Conservation (phyloP, 2,113 vertebrate genomes). For the Columba livia region DNA sequence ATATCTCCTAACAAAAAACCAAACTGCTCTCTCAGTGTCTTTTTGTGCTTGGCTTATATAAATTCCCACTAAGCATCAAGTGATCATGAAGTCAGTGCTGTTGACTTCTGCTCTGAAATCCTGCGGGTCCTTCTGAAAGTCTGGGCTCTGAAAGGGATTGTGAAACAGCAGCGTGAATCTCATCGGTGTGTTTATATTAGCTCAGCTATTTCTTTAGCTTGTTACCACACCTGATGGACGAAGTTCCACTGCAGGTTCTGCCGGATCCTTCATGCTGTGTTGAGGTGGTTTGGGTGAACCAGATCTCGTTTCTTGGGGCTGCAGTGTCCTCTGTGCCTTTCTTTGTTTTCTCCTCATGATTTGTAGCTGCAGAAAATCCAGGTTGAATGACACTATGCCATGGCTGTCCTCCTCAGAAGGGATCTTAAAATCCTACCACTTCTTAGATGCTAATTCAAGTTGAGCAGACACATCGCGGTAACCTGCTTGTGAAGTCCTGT, state of each 20-base stretch:
- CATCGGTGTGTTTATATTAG: neutral
- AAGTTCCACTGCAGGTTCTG: neutral
- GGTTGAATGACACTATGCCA: neutral
- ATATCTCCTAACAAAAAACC: neutral
- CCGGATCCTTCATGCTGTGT: accelerated
- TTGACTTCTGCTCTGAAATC: neutral
- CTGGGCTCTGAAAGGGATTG: neutral
- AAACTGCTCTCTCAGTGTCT: neutral
- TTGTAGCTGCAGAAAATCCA: neutral
- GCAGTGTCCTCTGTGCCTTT: neutral
- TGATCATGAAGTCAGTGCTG: neutral
- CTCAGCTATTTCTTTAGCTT: neutral
- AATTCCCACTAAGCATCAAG: neutral
- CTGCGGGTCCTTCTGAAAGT: neutral
- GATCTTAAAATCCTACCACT: neutral
- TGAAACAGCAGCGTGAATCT: neutral
- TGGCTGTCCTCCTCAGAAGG: neutral
- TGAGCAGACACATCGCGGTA: neutral
- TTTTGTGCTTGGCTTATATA: neutral
- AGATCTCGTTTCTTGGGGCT: neutral
- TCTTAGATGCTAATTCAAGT: neutral
- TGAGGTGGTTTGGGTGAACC: neutral
- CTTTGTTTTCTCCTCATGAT: neutral
- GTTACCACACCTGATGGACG: neutral
- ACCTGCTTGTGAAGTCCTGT: neutral